A percentile compares a stretch with the other conserved stretches of the same genome.
These are phyloP conservation scores for Tolmerus cingulatus DNA, from an alignment of 2,888 invertebrate species.

Conservation along the genomic window DNA sequence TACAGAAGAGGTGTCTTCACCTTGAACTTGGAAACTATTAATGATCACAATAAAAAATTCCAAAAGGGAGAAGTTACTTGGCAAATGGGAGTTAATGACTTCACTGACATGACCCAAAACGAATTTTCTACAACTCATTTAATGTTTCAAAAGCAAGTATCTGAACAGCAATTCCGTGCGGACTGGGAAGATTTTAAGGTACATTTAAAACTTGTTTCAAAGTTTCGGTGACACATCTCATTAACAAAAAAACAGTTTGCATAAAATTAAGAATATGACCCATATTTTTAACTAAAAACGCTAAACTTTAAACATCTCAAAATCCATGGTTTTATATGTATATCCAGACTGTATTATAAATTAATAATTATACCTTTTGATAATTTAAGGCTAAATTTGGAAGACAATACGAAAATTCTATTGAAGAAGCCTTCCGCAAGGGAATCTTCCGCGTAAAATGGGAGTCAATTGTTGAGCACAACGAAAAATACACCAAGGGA, in stretches of 20 bases:
- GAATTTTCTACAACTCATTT: slow-evolving; percentile 48
- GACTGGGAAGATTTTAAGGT: not conserved
- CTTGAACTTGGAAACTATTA: slow-evolving; percentile 54
- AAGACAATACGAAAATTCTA: not conserved
- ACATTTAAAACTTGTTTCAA: not conserved
- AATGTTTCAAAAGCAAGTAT: not conserved
- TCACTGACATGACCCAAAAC: slow-evolving; percentile 56
- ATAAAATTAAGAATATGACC: too few species aligned
- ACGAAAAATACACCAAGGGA: not conserved
- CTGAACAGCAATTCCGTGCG: not conserved
- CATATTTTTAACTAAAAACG: too few species aligned
- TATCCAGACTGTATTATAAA: not conserved
- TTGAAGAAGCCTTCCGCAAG: not conserved
- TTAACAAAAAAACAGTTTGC: too few species aligned
- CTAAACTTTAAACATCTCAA: too few species aligned
- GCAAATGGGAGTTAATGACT: slow-evolving; percentile 58
- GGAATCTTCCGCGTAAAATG: not conserved
- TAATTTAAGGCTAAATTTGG: not conserved
- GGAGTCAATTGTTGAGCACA: not conserved
- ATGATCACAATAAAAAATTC: slow-evolving; percentile 58
- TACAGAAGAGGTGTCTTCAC: slow-evolving; percentile 54
- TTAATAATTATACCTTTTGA: not conserved
- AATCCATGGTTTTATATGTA: too few species aligned
- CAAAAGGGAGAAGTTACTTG: slow-evolving; percentile 57
- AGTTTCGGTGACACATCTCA: too few species aligned